Evolutionary conservation across 2,888 invertebrate genomes (phyloP).

Genomic region (Phlogophora meticulosa): DNA sequence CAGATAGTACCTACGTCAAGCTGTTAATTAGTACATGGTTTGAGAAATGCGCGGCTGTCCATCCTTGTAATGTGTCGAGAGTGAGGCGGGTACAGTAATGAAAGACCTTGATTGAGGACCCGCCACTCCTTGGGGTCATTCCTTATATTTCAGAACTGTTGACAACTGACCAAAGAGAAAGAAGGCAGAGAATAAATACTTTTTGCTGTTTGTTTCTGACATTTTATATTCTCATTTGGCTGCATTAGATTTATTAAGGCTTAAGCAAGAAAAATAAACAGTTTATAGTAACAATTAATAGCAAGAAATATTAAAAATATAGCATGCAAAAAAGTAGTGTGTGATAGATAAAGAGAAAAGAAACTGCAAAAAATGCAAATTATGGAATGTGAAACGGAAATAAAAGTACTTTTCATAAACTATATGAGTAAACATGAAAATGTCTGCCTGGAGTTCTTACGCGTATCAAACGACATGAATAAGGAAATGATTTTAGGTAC

Average conservation of each 20-base stretch:
- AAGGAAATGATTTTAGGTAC: no score
- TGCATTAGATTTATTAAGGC: neutral
- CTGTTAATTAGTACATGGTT: conserved; percentile 79
- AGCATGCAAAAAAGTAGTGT: no score
- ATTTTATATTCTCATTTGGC: neutral
- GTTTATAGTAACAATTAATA: no score
- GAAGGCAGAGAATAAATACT: conserved; percentile 13
- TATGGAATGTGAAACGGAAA: no score
- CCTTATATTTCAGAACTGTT: conserved; percentile 59
- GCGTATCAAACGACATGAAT: no score
- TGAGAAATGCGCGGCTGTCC: conserved; percentile 82
- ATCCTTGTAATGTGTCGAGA: conserved; percentile 73
- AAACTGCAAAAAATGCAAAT: no score
- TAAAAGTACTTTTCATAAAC: no score
- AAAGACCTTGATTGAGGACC: conserved; percentile 80
- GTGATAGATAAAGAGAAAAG: no score
- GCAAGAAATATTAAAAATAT: no score
- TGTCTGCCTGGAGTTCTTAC: no score
- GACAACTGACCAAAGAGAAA: conserved; percentile 43
- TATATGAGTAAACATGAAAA: no score
- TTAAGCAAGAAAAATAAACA: no score
- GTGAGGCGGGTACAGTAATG: conserved; percentile 82
- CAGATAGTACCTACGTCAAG: conserved; percentile 65
- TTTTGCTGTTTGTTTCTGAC: neutral
- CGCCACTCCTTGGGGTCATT: conserved; percentile 66